These are phyloP conservation scores for Lacanobia oleracea DNA, from an alignment of 2,888 invertebrate genomes.

Conservation along the genomic window DNA sequence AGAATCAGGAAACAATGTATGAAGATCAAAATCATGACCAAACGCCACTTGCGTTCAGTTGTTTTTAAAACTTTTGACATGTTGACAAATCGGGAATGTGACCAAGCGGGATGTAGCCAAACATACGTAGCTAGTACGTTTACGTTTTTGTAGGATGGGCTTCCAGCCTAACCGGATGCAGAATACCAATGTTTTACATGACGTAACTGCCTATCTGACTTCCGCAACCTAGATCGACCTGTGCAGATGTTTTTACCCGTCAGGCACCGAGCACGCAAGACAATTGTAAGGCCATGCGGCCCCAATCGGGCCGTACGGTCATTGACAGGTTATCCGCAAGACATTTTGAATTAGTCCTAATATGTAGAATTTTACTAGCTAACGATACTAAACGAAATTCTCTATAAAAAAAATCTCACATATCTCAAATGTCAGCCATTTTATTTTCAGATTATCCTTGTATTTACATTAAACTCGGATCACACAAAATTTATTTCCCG, in stretches of 20 bases:
- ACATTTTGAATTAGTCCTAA: neutral
- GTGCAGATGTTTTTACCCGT: neutral
- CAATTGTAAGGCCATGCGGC: too few relatives aligned
- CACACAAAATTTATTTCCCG: neutral
- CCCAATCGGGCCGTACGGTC: too few relatives aligned
- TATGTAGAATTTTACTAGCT: neutral
- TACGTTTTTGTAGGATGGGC: too few relatives aligned
- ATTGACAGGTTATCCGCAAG: too few relatives aligned
- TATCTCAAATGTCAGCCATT: neutral
- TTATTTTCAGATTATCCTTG: conserved; percentile 1
- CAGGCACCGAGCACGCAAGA: too few relatives aligned
- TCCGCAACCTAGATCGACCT: neutral
- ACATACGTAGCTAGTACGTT: too few relatives aligned
- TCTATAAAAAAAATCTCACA: neutral
- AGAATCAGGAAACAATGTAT: too few relatives aligned
- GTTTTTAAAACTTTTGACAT: too few relatives aligned
- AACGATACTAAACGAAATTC: neutral
- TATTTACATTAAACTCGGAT: conserved; percentile 9
- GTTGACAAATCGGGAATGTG: too few relatives aligned
- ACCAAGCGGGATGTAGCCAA: too few relatives aligned
- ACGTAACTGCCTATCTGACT: neutral
- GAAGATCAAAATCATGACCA: too few relatives aligned
- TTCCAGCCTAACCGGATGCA: neutral
- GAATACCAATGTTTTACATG: neutral
- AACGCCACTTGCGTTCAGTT: too few relatives aligned